These are phyloP conservation scores for Gambusia holbrooki DNA, from an alignment of 2,113 vertebrate genomes.

Conservation along the genomic window DNA sequence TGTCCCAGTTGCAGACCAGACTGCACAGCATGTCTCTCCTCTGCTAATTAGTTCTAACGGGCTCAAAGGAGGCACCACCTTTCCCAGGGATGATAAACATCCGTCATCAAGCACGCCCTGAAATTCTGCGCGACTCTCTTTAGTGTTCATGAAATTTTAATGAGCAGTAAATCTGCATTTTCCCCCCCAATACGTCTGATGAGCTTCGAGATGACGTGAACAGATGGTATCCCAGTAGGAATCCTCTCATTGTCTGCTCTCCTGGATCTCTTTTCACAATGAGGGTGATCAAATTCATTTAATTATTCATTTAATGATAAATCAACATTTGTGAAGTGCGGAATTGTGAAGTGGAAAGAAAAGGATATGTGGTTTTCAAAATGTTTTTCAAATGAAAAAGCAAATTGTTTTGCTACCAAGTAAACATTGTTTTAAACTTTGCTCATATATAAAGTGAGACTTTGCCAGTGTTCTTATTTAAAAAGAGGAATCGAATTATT, in stretches of 20 bases:
- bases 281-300: not conserved
- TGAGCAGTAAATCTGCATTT: constrained; percentile 79
- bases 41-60: constrained; percentile 63
- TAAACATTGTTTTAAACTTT: too few species aligned
- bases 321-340: not conserved
- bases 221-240: constrained; percentile 80
- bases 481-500: too few species aligned
- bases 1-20: constrained; percentile 49
- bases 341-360: too few species aligned
- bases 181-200: constrained; percentile 57
- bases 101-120: constrained; percentile 58
- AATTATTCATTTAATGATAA: not conserved
- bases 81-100: constrained; percentile 67
- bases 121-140: constrained; percentile 73
- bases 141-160: constrained; percentile 79
- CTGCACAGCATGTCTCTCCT: constrained; percentile 33
- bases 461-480: too few species aligned
- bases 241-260: constrained; percentile 26
- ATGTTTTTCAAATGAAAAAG: too few species aligned
- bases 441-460: too few species aligned
- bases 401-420: too few species aligned
- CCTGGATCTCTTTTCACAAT: constrained; percentile 56
- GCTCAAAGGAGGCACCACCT: constrained; percentile 63
- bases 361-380: too few species aligned
- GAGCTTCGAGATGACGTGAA: constrained; percentile 56